These are phyloP conservation scores for Drosophila gaucha DNA, from an alignment of 2,888 invertebrate genomes.

Conservation along the genomic window DNA sequence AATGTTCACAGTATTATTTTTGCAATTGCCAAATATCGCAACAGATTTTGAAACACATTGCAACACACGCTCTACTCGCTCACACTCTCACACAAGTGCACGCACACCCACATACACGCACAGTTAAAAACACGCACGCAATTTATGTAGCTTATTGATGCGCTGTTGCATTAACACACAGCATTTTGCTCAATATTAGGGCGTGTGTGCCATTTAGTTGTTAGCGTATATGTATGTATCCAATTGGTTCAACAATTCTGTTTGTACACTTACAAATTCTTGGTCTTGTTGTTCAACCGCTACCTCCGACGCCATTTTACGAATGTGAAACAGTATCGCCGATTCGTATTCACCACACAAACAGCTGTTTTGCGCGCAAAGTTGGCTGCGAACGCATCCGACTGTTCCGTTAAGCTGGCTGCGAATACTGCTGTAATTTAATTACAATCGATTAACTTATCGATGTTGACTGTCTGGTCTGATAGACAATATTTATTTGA, in stretches of 20 bases:
- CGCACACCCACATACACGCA: conserved; percentile 26
- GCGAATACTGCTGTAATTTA: neutral
- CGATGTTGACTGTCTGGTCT: neutral
- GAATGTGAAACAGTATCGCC: conserved; percentile 57
- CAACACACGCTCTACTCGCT: conserved; percentile 35
- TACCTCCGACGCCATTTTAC: conserved; percentile 68
- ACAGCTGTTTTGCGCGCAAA: conserved; percentile 48
- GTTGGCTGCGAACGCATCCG: conserved; percentile 44
- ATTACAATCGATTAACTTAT: neutral
- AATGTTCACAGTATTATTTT: conserved; percentile 19
- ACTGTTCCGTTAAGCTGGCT: conserved; percentile 35
- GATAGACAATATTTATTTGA: neutral
- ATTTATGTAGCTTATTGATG: conserved; percentile 28
- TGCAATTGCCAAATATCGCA: conserved; percentile 40
- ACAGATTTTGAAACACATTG: conserved; percentile 50
- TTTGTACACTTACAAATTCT: conserved; percentile 63
- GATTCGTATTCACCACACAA: conserved; percentile 54
- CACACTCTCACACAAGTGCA: conserved; percentile 26
- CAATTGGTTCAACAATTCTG: conserved; percentile 51
- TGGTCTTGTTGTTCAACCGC: conserved; percentile 66
- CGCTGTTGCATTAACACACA: conserved; percentile 20
- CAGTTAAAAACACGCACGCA: conserved; percentile 62
- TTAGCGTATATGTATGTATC: conserved; percentile 34
- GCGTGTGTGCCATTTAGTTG: conserved; percentile 34
- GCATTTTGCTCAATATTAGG: conserved; percentile 25